phyloP scores from a whole-genome alignment of 2,797 vertebrate genomes.

The Cheirogaleus major region DNA sequence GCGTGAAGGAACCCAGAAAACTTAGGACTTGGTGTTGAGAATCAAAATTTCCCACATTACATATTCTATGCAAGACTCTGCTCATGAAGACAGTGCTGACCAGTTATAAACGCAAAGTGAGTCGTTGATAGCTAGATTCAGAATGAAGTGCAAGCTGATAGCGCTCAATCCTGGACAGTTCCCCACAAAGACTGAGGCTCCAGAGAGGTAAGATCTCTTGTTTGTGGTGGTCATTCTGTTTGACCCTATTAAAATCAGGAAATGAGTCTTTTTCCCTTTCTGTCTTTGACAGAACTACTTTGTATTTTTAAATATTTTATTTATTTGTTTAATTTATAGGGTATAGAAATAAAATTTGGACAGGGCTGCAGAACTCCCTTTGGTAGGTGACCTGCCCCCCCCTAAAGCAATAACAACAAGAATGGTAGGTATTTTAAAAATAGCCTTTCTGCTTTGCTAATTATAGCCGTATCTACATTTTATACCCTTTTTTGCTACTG shows the following conservation, averaged over 20 bases:
- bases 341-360: conserved; percentile 1
- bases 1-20: neutral
- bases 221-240: neutral
- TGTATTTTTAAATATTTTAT: neutral
- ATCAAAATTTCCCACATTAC: neutral
- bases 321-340: neutral
- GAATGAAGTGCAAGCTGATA: neutral
- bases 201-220: conserved; percentile 1
- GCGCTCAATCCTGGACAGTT: neutral
- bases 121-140: neutral
- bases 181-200: neutral
- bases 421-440: neutral
- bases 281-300: neutral
- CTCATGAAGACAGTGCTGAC: neutral
- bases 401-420: neutral
- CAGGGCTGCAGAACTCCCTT: neutral
- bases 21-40: neutral
- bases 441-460: neutral
- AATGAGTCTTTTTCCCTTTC: conserved; percentile 11
- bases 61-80: neutral
- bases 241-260: neutral
- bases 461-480: conserved; percentile 1
- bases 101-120: conserved; percentile 16
- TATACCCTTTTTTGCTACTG: neutral
- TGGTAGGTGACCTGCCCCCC: neutral